phyloP scores from a whole-genome alignment of 1,140 invertebrate genomes.

The Meteorus sp. region DNA sequence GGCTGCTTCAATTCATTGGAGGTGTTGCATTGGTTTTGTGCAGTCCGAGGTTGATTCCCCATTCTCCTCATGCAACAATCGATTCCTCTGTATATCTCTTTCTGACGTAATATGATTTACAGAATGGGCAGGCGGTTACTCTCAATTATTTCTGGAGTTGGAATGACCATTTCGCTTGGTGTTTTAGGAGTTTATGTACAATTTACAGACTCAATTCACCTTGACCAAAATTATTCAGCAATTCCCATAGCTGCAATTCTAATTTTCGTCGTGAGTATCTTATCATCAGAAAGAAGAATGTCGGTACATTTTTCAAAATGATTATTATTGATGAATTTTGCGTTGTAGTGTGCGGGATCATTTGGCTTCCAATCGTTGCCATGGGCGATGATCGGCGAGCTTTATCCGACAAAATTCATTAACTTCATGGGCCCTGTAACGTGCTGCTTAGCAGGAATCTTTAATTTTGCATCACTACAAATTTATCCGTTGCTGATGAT shows the following conservation, averaged over 20 bases:
- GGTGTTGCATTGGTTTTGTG: slow-evolving; percentile 54
- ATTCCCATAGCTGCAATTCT: slow-evolving; percentile 27
- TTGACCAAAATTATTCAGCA: not conserved
- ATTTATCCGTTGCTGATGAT: slow-evolving; percentile 31
- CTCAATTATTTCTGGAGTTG: slow-evolving; percentile 60
- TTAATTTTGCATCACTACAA: slow-evolving; percentile 23
- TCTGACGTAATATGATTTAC: slow-evolving; percentile 39
- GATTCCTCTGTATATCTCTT: slow-evolving; percentile 24
- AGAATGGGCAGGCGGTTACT: slow-evolving; percentile 59
- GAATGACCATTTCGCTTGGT: slow-evolving; percentile 61
- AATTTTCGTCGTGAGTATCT: slow-evolving; percentile 27
- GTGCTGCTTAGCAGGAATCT: slow-evolving; percentile 24
- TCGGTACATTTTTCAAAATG: not conserved
- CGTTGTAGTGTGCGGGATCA: slow-evolving; percentile 24
- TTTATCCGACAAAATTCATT: slow-evolving; percentile 31
- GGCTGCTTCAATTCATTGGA: slow-evolving; percentile 55
- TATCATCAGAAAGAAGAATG: not conserved
- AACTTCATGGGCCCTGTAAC: slow-evolving; percentile 30
- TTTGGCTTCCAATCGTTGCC: slow-evolving; percentile 31
- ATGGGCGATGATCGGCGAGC: slow-evolving; percentile 32
- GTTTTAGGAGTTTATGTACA: slow-evolving; percentile 50
- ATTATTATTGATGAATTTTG: slow-evolving; percentile 12
- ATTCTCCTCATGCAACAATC: slow-evolving; percentile 31
- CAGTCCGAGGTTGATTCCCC: slow-evolving; percentile 24
- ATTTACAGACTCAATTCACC: slow-evolving; percentile 12